These are phyloP conservation scores for Peromyscus polionotus DNA, from an alignment of 2,113 vertebrate species.

Conservation along the genomic window DNA sequence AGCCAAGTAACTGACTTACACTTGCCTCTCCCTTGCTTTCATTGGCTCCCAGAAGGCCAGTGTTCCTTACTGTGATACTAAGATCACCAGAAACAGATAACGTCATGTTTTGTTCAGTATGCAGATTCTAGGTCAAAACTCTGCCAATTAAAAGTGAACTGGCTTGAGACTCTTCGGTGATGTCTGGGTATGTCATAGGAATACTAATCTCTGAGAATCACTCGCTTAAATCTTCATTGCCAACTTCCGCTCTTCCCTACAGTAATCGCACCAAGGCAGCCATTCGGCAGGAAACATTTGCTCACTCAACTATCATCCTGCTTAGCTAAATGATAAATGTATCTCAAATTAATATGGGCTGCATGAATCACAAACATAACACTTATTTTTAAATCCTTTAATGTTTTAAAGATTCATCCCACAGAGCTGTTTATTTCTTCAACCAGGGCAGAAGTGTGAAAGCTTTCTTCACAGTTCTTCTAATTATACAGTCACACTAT, in stretches of 20 bases:
- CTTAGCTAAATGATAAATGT: constrained; percentile 66
- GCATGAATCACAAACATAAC: constrained; percentile 69
- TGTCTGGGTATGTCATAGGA: background rate
- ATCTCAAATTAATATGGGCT: constrained; percentile 68
- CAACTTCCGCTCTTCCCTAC: constrained; percentile 22
- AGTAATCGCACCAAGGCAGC: constrained; percentile 2
- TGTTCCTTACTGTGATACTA: background rate
- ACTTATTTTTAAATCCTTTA: constrained; percentile 72
- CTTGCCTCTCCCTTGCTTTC: background rate
- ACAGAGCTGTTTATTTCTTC: constrained; percentile 79
- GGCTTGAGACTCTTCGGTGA: background rate
- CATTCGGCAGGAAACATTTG: background rate
- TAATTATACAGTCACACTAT: constrained; percentile 80
- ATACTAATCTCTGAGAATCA: background rate
- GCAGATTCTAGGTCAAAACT: background rate
- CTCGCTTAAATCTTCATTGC: background rate
- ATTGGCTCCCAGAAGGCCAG: background rate
- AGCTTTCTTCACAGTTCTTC: constrained; percentile 79
- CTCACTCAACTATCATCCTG: constrained; percentile 42
- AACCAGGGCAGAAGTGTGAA: constrained; percentile 74
- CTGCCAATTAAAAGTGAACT: background rate
- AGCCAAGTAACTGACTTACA: background rate
- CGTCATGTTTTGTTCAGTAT: background rate
- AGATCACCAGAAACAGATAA: background rate
- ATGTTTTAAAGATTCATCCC: constrained; percentile 74